A percentile compares a stretch with the other conserved stretches of the same genome.
These are phyloP conservation scores for Andrena hattorfiana DNA, from an alignment of 2,888 invertebrate genomes.

Conservation along the genomic window DNA sequence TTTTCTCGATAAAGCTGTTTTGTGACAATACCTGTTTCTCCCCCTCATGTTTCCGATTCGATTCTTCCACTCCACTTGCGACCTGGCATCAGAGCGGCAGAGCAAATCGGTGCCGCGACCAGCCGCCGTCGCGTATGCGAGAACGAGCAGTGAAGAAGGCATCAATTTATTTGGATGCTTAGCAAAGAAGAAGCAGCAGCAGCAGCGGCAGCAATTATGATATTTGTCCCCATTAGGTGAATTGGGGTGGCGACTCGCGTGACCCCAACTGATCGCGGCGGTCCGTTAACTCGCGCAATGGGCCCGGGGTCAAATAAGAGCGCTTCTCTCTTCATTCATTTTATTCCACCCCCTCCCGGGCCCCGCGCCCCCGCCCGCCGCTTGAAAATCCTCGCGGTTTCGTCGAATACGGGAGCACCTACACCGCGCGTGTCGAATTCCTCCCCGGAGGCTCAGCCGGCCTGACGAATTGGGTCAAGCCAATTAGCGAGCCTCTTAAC, in stretches of 20 bases:
- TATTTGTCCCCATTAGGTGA: slow-evolving; percentile 84
- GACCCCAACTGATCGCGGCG: slow-evolving; percentile 83
- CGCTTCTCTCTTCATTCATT: slow-evolving; percentile 72
- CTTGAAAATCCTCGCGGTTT: slow-evolving; percentile 39
- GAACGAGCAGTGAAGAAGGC: slow-evolving; percentile 66
- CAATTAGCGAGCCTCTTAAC: slow-evolving; percentile 43
- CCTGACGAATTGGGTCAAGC: slow-evolving; percentile 56
- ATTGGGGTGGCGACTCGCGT: slow-evolving; percentile 84
- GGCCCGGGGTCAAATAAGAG: slow-evolving; percentile 83
- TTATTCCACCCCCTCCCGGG: slow-evolving; percentile 53
- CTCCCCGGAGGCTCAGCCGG: slow-evolving; percentile 9
- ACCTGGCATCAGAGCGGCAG: no score
- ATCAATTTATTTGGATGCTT: slow-evolving; percentile 82
- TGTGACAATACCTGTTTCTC: no score
- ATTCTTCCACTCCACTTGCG: no score
- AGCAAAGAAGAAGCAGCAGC: slow-evolving; percentile 79
- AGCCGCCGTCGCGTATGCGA: not conserved
- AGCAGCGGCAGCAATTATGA: slow-evolving; percentile 83
- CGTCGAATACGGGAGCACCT: slow-evolving; percentile 27
- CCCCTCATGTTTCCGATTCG: no score
- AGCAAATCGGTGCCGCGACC: no score
- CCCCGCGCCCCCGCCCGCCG: slow-evolving; percentile 37
- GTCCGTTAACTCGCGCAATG: slow-evolving; percentile 82
- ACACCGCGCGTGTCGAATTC: slow-evolving; percentile 38
- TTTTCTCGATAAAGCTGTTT: no score